phyloP scores from a whole-genome alignment of 2,888 invertebrate species.

The Nudaria mundana region DNA sequence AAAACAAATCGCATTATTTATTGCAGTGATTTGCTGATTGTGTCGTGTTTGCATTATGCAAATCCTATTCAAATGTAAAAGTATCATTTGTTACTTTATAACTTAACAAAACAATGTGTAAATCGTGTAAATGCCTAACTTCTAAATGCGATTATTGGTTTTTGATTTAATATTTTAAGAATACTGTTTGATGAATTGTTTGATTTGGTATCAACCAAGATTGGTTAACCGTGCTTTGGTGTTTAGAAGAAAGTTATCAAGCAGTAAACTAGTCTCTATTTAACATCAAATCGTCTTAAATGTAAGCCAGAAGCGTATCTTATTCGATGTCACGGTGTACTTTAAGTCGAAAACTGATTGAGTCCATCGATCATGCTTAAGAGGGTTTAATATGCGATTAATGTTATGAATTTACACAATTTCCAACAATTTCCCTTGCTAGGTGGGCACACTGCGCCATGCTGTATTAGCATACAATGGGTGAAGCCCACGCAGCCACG shows the following conservation, averaged over 20 bases:
- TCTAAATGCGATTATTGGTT: too few species aligned
- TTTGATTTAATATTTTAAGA: too few species aligned
- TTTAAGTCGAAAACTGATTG: conserved; percentile 29
- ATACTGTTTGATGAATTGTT: too few species aligned
- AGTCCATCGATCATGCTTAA: conserved; percentile 32
- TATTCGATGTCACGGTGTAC: conserved; percentile 4
- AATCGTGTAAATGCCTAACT: too few species aligned
- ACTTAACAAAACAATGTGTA: conserved; percentile 17
- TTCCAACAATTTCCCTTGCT: conserved; percentile 55
- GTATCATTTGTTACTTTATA: conserved; percentile 27
- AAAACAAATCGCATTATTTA: conserved; percentile 17
- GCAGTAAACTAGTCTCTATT: background rate
- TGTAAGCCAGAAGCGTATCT: background rate
- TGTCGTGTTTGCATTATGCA: conserved; percentile 26
- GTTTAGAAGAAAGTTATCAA: too few species aligned
- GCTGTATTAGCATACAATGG: conserved; percentile 58
- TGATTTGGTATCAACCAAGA: too few species aligned
- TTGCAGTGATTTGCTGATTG: conserved; percentile 21
- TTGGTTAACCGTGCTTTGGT: too few species aligned
- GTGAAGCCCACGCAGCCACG: conserved; percentile 46
- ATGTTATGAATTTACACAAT: conserved; percentile 44
- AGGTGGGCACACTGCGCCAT: conserved; percentile 37
- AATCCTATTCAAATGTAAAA: conserved; percentile 39
- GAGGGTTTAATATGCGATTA: conserved; percentile 31
- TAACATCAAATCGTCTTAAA: background rate